Evolutionary conservation across 2,888 invertebrate genomes (phyloP).

Genomic region (Cynaeus angustus): DNA sequence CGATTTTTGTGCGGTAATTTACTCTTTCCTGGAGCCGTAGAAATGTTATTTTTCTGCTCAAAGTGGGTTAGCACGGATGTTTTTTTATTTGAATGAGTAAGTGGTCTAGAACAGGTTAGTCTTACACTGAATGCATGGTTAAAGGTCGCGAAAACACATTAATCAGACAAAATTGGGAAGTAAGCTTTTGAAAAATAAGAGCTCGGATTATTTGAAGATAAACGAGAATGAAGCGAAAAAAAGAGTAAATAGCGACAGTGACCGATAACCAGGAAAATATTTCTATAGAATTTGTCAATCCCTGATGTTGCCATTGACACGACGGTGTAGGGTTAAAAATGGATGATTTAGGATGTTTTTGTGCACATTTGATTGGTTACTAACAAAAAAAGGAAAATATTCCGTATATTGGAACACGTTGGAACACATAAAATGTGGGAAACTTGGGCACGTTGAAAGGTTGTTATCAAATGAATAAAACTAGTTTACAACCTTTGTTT

Average conservation of each 20-base stretch:
- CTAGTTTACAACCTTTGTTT: neutral
- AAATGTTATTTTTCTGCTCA: neutral
- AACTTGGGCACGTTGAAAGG: neutral
- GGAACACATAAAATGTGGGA: too few relatives aligned
- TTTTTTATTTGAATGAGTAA: constrained; percentile 5
- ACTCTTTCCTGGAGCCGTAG: neutral
- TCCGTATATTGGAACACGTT: too few relatives aligned
- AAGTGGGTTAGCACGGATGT: neutral
- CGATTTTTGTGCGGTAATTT: neutral
- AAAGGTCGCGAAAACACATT: constrained; percentile 25
- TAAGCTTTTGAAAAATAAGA: constrained; percentile 13
- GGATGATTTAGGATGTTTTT: too few relatives aligned
- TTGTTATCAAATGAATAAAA: neutral
- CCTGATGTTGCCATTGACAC: neutral
- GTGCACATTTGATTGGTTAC: too few relatives aligned
- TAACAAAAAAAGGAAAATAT: too few relatives aligned
- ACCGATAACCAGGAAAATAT: constrained; percentile 10
- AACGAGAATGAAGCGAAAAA: neutral
- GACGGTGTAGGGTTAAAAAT: too few relatives aligned
- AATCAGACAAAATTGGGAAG: constrained; percentile 8
- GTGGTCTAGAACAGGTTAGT: constrained; percentile 12
- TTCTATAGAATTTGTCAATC: neutral
- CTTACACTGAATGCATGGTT: constrained; percentile 13
- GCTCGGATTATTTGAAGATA: constrained; percentile 5
- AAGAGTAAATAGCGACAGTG: constrained; percentile 11